Evolutionary conservation across 1,140 invertebrate genomes (phyloP).

Genomic region (Scaptodrosophila lebanonensis): DNA sequence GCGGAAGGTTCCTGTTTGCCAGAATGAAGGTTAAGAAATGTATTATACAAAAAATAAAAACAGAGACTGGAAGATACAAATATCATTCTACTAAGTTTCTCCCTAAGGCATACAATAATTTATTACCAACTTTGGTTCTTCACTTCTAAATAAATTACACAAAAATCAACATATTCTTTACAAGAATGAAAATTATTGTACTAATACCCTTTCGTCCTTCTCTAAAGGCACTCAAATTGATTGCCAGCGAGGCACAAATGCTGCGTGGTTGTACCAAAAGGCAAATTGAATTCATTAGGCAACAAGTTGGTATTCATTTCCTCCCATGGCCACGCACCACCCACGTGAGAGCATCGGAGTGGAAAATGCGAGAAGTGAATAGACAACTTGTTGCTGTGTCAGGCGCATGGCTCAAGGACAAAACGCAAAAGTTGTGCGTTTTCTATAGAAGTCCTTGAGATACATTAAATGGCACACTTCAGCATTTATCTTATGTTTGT

Average conservation of each 20-base stretch:
- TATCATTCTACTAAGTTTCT: no score
- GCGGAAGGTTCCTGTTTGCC: constrained; percentile 86
- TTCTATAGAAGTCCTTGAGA: neutral
- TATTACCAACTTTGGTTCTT: no score
- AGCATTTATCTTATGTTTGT: no score
- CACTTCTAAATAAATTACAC: constrained; percentile 1
- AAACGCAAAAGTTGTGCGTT: neutral
- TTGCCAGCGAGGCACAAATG: constrained; percentile 24
- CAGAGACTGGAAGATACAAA: no score
- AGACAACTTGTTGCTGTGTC: constrained; percentile 57
- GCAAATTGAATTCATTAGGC: constrained; percentile 70
- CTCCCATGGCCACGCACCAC: neutral
- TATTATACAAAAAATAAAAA: constrained; percentile 19
- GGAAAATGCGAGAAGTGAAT: no score
- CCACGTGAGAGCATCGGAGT: constrained; percentile 47
- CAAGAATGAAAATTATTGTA: no score
- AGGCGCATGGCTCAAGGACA: constrained; percentile 53
- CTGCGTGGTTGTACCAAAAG: constrained; percentile 10
- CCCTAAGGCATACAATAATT: no score
- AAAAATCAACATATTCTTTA: no score
- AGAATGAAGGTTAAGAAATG: constrained; percentile 23
- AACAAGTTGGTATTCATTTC: constrained; percentile 1
- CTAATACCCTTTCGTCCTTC: neutral
- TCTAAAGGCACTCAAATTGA: constrained; percentile 63
- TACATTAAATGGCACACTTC: no score